Base-by-base conservation (phyloP, 2,797 vertebrate species). In the Benthosema pterotum region DNA sequence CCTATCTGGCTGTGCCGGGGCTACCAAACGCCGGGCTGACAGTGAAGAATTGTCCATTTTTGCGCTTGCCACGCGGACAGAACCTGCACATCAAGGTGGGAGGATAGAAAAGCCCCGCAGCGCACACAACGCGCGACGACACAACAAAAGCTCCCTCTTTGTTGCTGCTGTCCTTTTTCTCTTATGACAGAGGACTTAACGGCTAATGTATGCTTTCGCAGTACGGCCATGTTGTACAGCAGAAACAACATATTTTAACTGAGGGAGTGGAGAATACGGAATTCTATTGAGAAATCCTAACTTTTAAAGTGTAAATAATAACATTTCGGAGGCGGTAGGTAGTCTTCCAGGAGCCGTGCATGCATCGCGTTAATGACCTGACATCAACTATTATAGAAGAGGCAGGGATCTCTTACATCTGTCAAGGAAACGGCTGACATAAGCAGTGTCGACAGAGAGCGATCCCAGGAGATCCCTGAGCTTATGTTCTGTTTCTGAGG, bases 1-100 rank as follows among this genome's bases (percentile, higher is more conserved):
- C 80, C 85, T 90, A 90, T 89, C 85, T 64, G 84, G 77, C 80
- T 81, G 79, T 60, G 80, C 87, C 84, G 80, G 80, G 80, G 83
- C 72, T 88, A 87, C 79, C 79, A 85, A 72, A 79, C 82, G 82
- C 84, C 69, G 78, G 22, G 1, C 58, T 89, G 87, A 88, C 90
- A 89, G 69, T 90, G 87, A 89, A 86, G 83, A 83, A 92, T 90
- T 83, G 85, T 89, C 85, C 88, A 86, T 91, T 90, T 91, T 83
- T 67, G 17, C 79, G n/a, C n/a, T n/a, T n/a, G n/a, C n/a, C n/a
- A n/a, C 73, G 72, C 77, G 77, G 85, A 88, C 83, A 83, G 77
- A 88, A n/a, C n/a, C n/a, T n/a, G 75, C 81, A 82, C 82, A 85
- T 88, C 84, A 86, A 12, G 4, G 32, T 72, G 48, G 73, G 60